Base-by-base conservation (phyloP, 2,113 vertebrate genomes). In the Tinamus guttatus region DNA sequence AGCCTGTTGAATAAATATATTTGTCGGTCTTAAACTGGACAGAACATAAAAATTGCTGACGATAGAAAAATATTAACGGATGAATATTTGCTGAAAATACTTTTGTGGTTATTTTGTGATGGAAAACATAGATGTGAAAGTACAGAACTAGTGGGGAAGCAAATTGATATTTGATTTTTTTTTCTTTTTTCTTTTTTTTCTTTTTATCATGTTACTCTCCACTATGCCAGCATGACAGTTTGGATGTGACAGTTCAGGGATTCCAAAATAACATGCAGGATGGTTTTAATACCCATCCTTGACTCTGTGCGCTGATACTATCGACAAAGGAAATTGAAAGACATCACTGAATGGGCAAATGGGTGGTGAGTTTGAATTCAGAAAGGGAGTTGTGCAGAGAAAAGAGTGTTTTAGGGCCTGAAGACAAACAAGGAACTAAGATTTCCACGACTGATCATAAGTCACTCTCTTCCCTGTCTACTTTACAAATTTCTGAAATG, bases 91-190 rank as follows among this genome's bases (percentile, higher is more conserved):
- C 19, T 81, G 85, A 41, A 14, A 1, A 7, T 8, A 47, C 73
- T 47, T 6, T 2, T 16, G 20, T 80, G 60, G 2, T 28, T 41
- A 25, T 49, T 85, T 67, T 83, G 22, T 59, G 45, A 67, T 51
- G 7, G n/a, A 58, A 40, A 67, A 58, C 5, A 13, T 56, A 56
- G 16, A 56, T 30, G 8, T 54, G 51, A 54, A 54, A 49, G 5
- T 20, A 41, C 8, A 27, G 9, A 45, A 3, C 56, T 3, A 22
- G 22, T 13, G 2, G 3, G 0, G 1, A 90, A 85, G 7, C 20
- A 82, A 58, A 6, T 0, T 74, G 20, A 8, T 69, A 58, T 69
- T 16, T 76, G 2, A 60, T 49, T 0, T 70, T 18, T 59, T 81
- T 40, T 64, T 47, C 19, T 21, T 47, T 20, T 69, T 52, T 67